These are phyloP conservation scores for Apantesis nais DNA, from an alignment of 2,888 invertebrate species.

Conservation along the genomic window DNA sequence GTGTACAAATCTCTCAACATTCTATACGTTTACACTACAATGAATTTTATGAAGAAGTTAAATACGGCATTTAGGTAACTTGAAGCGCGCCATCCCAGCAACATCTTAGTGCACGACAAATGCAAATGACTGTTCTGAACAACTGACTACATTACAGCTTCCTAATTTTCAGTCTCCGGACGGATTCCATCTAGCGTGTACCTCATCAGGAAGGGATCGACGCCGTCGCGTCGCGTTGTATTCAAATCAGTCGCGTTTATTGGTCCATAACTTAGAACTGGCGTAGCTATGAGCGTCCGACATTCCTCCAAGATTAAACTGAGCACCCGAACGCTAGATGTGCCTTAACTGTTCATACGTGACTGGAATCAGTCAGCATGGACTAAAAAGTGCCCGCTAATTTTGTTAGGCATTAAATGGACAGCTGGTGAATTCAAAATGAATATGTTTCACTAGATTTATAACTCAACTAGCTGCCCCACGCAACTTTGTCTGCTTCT, in stretches of 20 bases:
- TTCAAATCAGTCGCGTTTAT: constrained; percentile 77
- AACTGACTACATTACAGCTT: constrained; percentile 41
- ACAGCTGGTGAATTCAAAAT: constrained; percentile 63
- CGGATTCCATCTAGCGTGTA: constrained; percentile 49
- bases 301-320: constrained; percentile 79
- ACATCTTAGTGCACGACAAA: constrained; percentile 22
- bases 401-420: constrained; percentile 59
- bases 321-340: constrained; percentile 55
- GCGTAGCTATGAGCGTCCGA: constrained; percentile 68
- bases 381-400: constrained; percentile 69
- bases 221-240: constrained; percentile 66
- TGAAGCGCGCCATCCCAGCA: constrained; percentile 15
- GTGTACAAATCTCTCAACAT: neutral
- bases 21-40: neutral
- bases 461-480: no score
- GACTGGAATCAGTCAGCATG: constrained; percentile 57
- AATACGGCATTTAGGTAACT: constrained; percentile 25
- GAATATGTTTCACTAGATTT: constrained; percentile 59
- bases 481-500: no score
- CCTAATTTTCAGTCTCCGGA: constrained; percentile 47
- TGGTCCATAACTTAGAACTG: constrained; percentile 74
- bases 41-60: neutral
- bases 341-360: constrained; percentile 66
- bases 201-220: constrained; percentile 56
- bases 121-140: constrained; percentile 34